These are phyloP conservation scores for Hylaeus volcanicus DNA, from an alignment of 1,140 invertebrate genomes.

Conservation along the genomic window DNA sequence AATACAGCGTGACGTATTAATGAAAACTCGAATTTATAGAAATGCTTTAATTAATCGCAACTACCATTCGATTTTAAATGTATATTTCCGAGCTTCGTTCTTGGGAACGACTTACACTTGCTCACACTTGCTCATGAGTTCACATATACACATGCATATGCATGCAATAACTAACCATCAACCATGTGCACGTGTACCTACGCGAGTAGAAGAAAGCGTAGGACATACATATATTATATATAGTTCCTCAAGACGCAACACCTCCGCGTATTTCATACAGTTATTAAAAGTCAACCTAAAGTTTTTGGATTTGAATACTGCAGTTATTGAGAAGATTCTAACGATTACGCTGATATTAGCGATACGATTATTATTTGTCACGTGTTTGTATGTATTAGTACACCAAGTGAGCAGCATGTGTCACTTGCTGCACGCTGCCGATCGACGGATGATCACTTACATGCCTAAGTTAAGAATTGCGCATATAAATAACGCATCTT, in stretches of 20 bases:
- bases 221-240: not conserved
- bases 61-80: not conserved
- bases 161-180: not conserved
- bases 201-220: constrained; percentile 18
- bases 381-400: not conserved
- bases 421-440: not conserved
- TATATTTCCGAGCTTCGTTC: not conserved
- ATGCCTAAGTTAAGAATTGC: constrained; percentile 17
- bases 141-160: not conserved
- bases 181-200: constrained; percentile 21
- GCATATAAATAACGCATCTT: constrained; percentile 28
- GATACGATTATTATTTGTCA: not conserved
- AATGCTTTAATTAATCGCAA: not conserved
- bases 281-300: constrained; percentile 3
- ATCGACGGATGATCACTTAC: not conserved
- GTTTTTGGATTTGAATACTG: not conserved
- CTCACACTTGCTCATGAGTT: not conserved
- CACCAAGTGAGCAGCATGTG: not conserved
- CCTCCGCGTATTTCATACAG: not conserved
- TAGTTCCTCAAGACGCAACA: constrained; percentile 9
- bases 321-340: no score
- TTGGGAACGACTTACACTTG: constrained; percentile 8
- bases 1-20: not conserved
- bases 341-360: not conserved
- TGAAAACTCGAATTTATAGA: constrained; percentile 9